Percentiles rank a stretch among this genome's conserved stretches.
These are phyloP conservation scores for Rhynchomys soricoides DNA, from an alignment of 2,113 vertebrate genomes.

Conservation along the genomic window DNA sequence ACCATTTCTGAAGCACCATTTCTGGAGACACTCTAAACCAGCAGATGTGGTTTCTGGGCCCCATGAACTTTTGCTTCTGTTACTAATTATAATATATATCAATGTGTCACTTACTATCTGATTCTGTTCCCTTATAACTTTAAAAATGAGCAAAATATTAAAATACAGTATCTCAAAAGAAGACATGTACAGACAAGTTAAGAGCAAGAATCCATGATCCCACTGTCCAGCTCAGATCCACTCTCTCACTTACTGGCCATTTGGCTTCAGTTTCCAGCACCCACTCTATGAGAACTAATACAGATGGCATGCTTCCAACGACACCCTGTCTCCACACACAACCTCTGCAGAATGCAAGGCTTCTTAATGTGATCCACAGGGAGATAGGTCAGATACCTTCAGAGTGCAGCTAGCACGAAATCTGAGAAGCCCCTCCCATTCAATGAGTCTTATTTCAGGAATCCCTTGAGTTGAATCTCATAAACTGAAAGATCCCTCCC, in stretches of 20 bases:
- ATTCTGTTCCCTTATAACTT: background rate
- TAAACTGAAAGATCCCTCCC: fast-evolving
- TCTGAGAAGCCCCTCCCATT: background rate
- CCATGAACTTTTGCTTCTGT: background rate
- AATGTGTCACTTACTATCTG: too few species aligned
- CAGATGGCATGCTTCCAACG: background rate
- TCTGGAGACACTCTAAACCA: background rate
- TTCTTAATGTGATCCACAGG: background rate
- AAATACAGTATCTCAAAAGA: background rate
- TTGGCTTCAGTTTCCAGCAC: background rate
- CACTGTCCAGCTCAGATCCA: background rate
- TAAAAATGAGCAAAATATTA: background rate
- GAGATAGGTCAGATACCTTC: background rate
- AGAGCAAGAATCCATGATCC: background rate
- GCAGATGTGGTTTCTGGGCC: background rate
- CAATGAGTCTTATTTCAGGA: background rate
- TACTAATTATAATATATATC: background rate
- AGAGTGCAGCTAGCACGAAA: background rate
- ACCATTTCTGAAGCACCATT: too few species aligned
- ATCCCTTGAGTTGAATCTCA: background rate
- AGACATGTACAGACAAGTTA: background rate
- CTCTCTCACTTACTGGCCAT: background rate
- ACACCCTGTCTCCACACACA: background rate
- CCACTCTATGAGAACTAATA: background rate
- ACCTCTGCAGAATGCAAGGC: background rate